These are phyloP conservation scores for Myotis findleyi DNA, from an alignment of 2,797 vertebrate species.

Conservation along the genomic window DNA sequence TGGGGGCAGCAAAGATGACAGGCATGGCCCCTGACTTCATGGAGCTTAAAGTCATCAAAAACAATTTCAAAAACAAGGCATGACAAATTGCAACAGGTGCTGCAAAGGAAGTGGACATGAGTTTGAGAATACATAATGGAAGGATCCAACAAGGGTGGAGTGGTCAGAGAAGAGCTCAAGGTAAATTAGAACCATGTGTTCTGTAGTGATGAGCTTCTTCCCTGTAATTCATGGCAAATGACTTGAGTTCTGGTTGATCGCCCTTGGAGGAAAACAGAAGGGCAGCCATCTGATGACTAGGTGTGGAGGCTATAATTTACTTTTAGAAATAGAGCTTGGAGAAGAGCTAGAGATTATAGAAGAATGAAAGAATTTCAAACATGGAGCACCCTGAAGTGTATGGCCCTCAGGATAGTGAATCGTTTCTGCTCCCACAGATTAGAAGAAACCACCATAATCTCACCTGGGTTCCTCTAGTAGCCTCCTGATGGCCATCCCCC, in stretches of 20 bases:
- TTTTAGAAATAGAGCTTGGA: slow-evolving; percentile 7
- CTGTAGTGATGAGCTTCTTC: neutral
- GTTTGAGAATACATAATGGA: neutral
- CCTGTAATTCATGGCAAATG: neutral
- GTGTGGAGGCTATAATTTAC: neutral
- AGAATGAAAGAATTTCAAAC: neutral
- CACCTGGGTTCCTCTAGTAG: neutral
- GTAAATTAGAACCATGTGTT: neutral
- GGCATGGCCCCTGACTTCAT: neutral
- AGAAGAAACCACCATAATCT: neutral
- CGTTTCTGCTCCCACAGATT: neutral
- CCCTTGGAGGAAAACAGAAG: slow-evolving; percentile 20
- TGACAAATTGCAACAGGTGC: neutral
- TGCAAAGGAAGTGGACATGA: neutral
- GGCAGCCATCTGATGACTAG: neutral
- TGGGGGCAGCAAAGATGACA: neutral
- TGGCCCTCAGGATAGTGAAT: neutral
- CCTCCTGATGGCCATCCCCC: neutral
- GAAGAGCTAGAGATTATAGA: neutral
- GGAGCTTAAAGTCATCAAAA: neutral
- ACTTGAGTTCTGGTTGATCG: neutral
- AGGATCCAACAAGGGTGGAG: neutral
- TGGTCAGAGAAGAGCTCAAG: neutral
- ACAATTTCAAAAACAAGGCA: neutral
- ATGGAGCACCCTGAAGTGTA: neutral